phyloP scores from a whole-genome alignment of 2,888 invertebrate species.

The Phengaris arion region DNA sequence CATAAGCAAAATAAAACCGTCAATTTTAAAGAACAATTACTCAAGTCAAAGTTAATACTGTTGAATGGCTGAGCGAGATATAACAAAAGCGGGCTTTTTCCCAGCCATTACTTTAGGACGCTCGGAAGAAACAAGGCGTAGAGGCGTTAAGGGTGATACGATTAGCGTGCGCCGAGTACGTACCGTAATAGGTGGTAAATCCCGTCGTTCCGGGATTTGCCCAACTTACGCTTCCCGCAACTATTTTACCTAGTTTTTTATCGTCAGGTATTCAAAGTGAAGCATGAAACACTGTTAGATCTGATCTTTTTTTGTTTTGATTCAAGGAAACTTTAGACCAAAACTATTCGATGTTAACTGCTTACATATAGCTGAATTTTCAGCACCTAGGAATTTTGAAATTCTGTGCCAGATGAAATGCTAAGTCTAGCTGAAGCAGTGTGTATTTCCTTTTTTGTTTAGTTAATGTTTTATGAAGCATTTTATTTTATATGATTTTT shows the following conservation, averaged over 20 bases:
- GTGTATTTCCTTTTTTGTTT: too few species aligned
- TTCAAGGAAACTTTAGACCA: too few species aligned
- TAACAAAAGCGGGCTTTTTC: conserved; percentile 77
- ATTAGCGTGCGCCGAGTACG: conserved; percentile 67
- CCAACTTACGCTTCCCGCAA: conserved; percentile 75
- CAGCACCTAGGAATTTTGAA: too few species aligned
- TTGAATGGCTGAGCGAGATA: conserved; percentile 71
- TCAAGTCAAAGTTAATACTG: conserved; percentile 74
- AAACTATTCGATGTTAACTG: too few species aligned
- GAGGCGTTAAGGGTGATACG: conserved; percentile 55
- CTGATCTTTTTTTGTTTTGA: background rate
- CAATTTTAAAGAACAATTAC: conserved; percentile 77
- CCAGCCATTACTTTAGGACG: conserved; percentile 72
- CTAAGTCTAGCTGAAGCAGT: too few species aligned
- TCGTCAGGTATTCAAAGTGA: background rate
- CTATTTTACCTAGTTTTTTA: conserved; percentile 18
- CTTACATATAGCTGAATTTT: too few species aligned
- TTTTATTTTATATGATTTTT: too few species aligned
- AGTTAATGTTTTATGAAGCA: too few species aligned
- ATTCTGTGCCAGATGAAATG: too few species aligned
- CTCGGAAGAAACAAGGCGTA: conserved; percentile 52
- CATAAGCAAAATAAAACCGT: conserved; percentile 72
- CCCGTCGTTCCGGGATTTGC: conserved; percentile 41
- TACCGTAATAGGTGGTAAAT: conserved; percentile 48
- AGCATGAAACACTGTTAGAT: background rate